Evolutionary conservation across 2,797 vertebrate species (phyloP).

Genomic region (Trachurus trachurus): DNA sequence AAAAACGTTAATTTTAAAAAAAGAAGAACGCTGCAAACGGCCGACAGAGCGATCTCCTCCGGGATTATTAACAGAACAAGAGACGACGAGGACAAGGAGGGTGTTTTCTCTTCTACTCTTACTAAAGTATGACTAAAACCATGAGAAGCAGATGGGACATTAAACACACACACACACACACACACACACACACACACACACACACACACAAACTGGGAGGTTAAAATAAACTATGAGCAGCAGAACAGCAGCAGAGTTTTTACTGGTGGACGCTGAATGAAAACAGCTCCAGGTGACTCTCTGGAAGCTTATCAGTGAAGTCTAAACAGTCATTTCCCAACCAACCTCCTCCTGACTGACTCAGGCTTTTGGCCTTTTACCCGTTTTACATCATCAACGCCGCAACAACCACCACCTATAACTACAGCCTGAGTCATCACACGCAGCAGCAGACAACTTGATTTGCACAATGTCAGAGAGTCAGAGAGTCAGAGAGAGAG

Average conservation of each 20-base stretch:
- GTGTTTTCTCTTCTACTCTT: conserved; percentile 35
- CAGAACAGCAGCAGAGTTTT: too few relatives aligned
- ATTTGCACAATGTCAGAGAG: conserved; percentile 23
- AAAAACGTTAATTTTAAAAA: too few relatives aligned
- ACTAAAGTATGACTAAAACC: conserved; percentile 16
- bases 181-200: too few relatives aligned
- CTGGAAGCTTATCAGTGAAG: background rate
- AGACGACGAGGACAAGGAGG: background rate
- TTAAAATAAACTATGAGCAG: background rate
- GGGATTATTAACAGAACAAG: conserved; percentile 52
- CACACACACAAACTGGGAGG: background rate
- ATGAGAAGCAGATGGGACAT: conserved; percentile 21
- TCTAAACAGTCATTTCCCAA: conserved; percentile 38
- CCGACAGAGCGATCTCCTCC: conserved; percentile 37
- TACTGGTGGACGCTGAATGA: too few relatives aligned
- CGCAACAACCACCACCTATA: conserved; percentile 4
- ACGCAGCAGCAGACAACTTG: background rate
- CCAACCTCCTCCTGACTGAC: conserved; percentile 1
- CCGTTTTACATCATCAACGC: conserved; percentile 40
- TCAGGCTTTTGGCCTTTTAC: background rate
- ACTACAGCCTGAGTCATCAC: conserved; percentile 33
- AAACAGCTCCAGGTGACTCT: background rate
- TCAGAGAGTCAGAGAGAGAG: too few relatives aligned
- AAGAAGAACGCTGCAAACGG: conserved; percentile 28
- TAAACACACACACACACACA: background rate